Percentiles rank a stretch among this genome's conserved stretches.
These are phyloP conservation scores for Nezara viridula DNA, from an alignment of 2,888 invertebrate genomes.

Conservation along the genomic window DNA sequence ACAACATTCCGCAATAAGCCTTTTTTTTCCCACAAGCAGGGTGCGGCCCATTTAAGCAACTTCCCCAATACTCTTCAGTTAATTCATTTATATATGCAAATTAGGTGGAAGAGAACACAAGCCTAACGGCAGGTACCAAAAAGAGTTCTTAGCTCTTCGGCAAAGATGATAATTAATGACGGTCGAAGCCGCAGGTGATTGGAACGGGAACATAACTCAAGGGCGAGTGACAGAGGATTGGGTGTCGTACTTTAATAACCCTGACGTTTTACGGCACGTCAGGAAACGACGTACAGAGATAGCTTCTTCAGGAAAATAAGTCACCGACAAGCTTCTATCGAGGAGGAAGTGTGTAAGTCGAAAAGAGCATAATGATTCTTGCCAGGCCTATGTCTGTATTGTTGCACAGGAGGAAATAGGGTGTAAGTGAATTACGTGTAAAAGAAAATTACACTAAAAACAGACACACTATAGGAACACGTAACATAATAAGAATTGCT, in stretches of 20 bases:
- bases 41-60: no score
- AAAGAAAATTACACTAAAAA: no score
- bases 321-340: slow-evolving; percentile 10
- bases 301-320: neutral
- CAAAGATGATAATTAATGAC: neutral
- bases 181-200: neutral
- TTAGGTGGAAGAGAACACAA: neutral
- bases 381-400: neutral
- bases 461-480: no score
- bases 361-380: neutral
- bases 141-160: neutral
- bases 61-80: neutral
- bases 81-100: neutral
- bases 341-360: neutral
- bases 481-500: no score
- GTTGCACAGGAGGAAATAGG: neutral
- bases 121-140: neutral
- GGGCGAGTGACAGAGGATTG: neutral
- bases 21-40: no score
- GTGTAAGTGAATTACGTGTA: no score
- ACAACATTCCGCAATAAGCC: no score
- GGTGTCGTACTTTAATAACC: neutral
- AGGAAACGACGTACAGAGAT: slow-evolving; percentile 12
- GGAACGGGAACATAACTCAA: neutral
- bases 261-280: neutral